Evolutionary conservation across 2,888 invertebrate species (phyloP).

Genomic region (Hedychridium roseum): DNA sequence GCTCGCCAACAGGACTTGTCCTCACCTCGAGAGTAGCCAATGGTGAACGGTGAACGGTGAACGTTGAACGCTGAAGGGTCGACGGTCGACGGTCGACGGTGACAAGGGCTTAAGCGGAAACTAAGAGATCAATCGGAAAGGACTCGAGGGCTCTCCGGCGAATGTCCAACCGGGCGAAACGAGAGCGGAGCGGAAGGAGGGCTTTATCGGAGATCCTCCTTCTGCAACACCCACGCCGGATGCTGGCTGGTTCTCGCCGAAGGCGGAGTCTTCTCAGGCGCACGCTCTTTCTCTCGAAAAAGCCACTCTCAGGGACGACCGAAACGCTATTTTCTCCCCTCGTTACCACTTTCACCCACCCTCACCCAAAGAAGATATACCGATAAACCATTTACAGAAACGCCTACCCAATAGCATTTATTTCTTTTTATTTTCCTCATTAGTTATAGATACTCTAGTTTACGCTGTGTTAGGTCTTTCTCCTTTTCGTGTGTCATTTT

Average conservation of each 20-base stretch:
- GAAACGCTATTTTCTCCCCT: no score
- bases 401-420: no score
- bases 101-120: conserved; percentile 39
- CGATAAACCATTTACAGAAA: no score
- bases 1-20: conserved; percentile 52
- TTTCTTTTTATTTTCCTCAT: no score
- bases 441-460: no score
- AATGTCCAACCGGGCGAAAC: conserved; percentile 25
- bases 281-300: no score
- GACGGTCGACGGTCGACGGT: conserved; percentile 27
- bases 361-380: no score
- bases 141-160: conserved; percentile 38
- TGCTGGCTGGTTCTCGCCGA: conserved; percentile 19
- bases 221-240: conserved; percentile 52
- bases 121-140: conserved; percentile 39
- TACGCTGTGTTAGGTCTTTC: no score
- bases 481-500: no score
- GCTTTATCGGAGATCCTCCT: conserved; percentile 52
- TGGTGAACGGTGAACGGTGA: no score
- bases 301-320: no score
- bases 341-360: no score
- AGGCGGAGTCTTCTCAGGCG: conserved; percentile 32
- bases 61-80: conserved; percentile 32
- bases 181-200: conserved; percentile 39
- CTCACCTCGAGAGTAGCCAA: conserved; percentile 51